phyloP scores from a whole-genome alignment of 2,113 vertebrate species.

The Colaptes auratus region DNA sequence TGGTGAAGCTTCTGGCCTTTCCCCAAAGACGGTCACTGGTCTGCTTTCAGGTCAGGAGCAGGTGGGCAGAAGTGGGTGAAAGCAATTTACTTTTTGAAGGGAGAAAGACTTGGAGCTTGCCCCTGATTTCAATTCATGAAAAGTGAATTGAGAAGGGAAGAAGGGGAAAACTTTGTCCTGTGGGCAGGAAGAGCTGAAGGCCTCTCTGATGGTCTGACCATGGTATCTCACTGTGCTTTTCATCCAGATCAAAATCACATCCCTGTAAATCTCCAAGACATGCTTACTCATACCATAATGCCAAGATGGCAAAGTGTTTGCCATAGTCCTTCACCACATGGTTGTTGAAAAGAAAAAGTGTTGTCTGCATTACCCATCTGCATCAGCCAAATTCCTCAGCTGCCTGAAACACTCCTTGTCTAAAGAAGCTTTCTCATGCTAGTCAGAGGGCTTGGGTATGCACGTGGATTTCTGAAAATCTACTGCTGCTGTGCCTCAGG shows the following conservation, averaged over 20 bases:
- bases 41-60: background rate
- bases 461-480: background rate
- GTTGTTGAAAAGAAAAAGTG: background rate
- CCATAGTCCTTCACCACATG: fast-evolving
- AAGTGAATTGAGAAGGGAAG: background rate
- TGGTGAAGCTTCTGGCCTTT: background rate
- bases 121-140: background rate
- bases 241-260: background rate
- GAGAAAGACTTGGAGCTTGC: background rate
- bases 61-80: background rate
- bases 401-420: background rate
- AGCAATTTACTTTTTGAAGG: background rate
- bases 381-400: background rate
- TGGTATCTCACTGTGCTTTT: background rate
- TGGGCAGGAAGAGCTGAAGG: background rate
- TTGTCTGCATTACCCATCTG: background rate
- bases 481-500: background rate
- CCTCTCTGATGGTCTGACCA: background rate
- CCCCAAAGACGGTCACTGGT: background rate
- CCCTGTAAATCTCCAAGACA: background rate
- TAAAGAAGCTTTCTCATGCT: background rate
- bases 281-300: background rate
- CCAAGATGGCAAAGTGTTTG: background rate
- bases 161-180: background rate
- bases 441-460: background rate